phyloP scores from a whole-genome alignment of 2,888 invertebrate species.

The Melinaea menophilus region DNA sequence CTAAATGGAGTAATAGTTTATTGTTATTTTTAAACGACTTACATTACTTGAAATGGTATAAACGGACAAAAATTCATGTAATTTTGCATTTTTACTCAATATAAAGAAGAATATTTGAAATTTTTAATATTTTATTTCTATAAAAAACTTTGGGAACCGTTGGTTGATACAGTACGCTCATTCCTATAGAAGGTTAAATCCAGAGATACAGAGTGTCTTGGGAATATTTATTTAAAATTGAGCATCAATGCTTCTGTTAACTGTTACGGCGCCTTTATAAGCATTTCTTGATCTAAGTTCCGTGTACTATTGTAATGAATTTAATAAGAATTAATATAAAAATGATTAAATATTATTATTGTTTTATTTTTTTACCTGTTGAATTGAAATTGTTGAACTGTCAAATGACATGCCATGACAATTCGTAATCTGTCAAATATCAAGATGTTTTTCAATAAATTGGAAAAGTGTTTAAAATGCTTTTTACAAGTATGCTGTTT shows the following conservation, averaged over 20 bases:
- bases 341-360: slow-evolving; percentile 33
- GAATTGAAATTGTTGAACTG: not conserved
- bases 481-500: slow-evolving; percentile 12
- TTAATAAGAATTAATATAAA: slow-evolving; percentile 65
- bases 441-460: slow-evolving; percentile 10
- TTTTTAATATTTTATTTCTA: too few species aligned
- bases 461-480: slow-evolving; percentile 13
- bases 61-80: too few species aligned
- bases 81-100: not conserved
- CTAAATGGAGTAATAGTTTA: too few species aligned
- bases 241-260: slow-evolving; percentile 50
- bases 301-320: slow-evolving; percentile 62
- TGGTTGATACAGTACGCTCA: slow-evolving; percentile 6
- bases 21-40: too few species aligned
- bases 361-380: slow-evolving; percentile 6
- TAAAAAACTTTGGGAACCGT: too few species aligned
- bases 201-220: slow-evolving; percentile 4
- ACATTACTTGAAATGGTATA: too few species aligned
- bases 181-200: slow-evolving; percentile 18
- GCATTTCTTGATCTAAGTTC: slow-evolving; percentile 52
- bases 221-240: slow-evolving; percentile 38
- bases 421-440: not conserved
- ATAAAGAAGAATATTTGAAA: too few species aligned
- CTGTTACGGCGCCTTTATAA: slow-evolving; percentile 4
- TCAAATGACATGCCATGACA: not conserved